Percentiles rank a stretch among this genome's conserved stretches.
Conservation (phyloP, 2,113 vertebrate species). For the Cyanoliseus patagonus region DNA sequence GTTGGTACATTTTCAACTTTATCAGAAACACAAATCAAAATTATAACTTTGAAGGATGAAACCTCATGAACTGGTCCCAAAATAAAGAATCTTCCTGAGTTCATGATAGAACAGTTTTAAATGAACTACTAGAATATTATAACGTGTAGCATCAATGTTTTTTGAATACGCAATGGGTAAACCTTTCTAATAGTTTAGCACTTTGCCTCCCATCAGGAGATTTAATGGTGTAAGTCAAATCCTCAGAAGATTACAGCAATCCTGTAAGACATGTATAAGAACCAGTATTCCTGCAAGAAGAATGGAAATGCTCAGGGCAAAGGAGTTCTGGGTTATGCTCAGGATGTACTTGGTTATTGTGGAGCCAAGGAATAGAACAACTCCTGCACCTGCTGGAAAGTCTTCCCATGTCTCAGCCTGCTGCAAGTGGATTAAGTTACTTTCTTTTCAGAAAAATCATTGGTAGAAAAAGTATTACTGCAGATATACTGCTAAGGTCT, state of each 20-base stretch:
- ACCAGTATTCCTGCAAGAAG: not conserved
- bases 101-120: not conserved
- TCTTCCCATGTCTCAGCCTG: not conserved
- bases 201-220: not conserved
- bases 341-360: rapidly evolving
- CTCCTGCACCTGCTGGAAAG: not conserved
- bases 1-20: not conserved
- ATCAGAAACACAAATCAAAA: not conserved
- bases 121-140: not conserved
- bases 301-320: not conserved
- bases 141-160: not conserved
- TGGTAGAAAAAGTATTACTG: not conserved
- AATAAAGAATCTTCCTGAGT: not conserved
- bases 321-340: not conserved
- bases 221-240: not conserved
- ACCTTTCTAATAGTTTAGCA: not conserved
- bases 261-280: not conserved
- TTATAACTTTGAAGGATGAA: not conserved
- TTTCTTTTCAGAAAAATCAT: not conserved
- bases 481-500: not conserved
- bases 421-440: not conserved
- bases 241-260: not conserved
- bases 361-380: not conserved
- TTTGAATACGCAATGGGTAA: not conserved
- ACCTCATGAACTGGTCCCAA: not conserved